phyloP scores from a whole-genome alignment of 2,797 vertebrate genomes.

The Valencia hispanica region DNA sequence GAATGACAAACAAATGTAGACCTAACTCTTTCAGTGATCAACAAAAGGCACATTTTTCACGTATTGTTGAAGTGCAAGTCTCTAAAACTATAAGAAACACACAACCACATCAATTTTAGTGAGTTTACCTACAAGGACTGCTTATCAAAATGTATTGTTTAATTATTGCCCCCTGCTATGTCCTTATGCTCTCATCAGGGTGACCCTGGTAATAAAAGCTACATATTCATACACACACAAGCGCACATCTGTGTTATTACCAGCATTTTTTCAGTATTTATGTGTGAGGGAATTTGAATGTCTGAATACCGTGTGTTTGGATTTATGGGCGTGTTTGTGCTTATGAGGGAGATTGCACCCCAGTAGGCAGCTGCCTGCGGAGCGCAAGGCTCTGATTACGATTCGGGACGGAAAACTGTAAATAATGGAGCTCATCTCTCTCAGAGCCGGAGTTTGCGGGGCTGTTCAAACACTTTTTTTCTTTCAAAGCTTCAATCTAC shows the following conservation, averaged over 20 bases:
- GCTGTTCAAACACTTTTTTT: conserved; percentile 59
- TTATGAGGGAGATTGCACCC: conserved; percentile 74
- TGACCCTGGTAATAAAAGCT: conserved; percentile 27
- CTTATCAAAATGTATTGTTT: conserved; percentile 19
- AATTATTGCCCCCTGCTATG: conserved; percentile 29
- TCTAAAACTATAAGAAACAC: background rate
- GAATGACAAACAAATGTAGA: background rate
- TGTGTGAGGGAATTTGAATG: conserved; percentile 69
- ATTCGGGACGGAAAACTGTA: conserved; percentile 76
- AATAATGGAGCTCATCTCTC: conserved; percentile 72
- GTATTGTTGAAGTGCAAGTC: background rate
- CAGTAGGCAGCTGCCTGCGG: conserved; percentile 67
- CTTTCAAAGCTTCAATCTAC: conserved; percentile 39
- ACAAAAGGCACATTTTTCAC: background rate
- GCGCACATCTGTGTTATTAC: conserved; percentile 48
- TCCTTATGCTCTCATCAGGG: conserved; percentile 34
- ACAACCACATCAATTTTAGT: background rate
- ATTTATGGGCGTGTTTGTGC: conserved; percentile 80
- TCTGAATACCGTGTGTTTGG: conserved; percentile 64
- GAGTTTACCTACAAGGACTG: conserved; percentile 1
- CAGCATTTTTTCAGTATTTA: conserved; percentile 32
- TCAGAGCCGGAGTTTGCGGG: conserved; percentile 54
- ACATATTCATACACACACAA: conserved; percentile 17
- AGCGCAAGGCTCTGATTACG: conserved; percentile 76
- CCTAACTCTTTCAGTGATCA: background rate